A percentile compares a stretch with the other conserved stretches of the same genome.
These are phyloP conservation scores for Drosophila peninsularis DNA, from an alignment of 2,888 invertebrate genomes.

Conservation along the genomic window DNA sequence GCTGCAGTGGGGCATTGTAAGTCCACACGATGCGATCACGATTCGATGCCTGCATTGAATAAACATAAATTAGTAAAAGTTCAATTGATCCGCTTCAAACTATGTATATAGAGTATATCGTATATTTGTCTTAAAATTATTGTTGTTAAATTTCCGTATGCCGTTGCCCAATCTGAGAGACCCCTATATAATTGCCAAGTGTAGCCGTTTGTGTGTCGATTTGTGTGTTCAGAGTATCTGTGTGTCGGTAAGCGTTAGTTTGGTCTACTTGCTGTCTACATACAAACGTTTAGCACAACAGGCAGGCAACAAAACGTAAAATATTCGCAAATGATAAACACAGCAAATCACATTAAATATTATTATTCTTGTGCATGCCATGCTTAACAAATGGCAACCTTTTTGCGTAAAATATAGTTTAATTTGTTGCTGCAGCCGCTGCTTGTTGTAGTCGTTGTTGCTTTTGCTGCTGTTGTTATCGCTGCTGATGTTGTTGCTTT, in stretches of 20 bases:
- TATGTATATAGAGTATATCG: conserved; percentile 11
- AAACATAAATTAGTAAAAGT: conserved; percentile 43
- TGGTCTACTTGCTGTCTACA: conserved; percentile 47
- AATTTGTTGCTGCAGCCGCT: conserved; percentile 67
- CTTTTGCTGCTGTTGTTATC: conserved; percentile 29
- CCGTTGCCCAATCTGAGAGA: conserved; percentile 44
- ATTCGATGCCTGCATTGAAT: conserved; percentile 80
- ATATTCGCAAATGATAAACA: conserved; percentile 46
- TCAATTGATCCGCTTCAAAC: conserved; percentile 19
- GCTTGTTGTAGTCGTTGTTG: conserved; percentile 43
- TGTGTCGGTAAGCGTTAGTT: conserved; percentile 51
- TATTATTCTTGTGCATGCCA: conserved; percentile 60
- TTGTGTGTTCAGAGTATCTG: conserved; percentile 21
- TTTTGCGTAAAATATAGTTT: conserved; percentile 76
- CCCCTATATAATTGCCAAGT: conserved; percentile 44
- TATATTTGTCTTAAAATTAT: conserved; percentile 13
- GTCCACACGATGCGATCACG: conserved; percentile 93
- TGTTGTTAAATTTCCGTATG: conserved; percentile 42
- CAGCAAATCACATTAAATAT: conserved; percentile 44
- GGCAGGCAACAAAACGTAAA: conserved; percentile 49
- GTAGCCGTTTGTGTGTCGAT: conserved; percentile 29
- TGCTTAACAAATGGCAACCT: conserved; percentile 74
- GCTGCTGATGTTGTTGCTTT: conserved; percentile 20
- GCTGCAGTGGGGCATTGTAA: conserved; percentile 91
- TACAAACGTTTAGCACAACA: conserved; percentile 56